These are phyloP conservation scores for Macroteleia sp. DNA, from an alignment of 2,888 invertebrate genomes.

Conservation along the genomic window DNA sequence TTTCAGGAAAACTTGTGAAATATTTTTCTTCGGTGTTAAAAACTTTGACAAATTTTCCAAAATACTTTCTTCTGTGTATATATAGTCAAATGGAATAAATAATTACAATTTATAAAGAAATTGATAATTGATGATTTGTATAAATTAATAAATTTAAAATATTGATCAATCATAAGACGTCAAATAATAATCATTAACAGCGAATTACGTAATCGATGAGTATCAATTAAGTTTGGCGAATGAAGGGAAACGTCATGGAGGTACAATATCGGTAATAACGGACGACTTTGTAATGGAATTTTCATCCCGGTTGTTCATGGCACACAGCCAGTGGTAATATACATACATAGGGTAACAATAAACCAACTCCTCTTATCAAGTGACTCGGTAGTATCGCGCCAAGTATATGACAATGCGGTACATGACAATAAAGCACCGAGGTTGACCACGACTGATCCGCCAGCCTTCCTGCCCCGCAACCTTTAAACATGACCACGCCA, in stretches of 20 bases:
- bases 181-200: conserved; percentile 28
- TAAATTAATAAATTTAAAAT: no score
- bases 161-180: no score
- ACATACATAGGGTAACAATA: conserved; percentile 42
- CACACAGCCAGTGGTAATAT: conserved; percentile 49
- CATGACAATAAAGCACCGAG: conserved; percentile 42
- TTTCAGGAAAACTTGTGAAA: no score
- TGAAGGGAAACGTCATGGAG: conserved; percentile 28
- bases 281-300: conserved; percentile 57
- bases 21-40: no score
- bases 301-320: conserved; percentile 50
- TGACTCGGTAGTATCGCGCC: conserved; percentile 35
- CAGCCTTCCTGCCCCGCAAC: not conserved
- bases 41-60: no score
- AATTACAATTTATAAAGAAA: no score
- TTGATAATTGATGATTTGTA: no score
- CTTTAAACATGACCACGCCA: conserved; percentile 26
- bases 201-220: conserved; percentile 37
- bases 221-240: conserved; percentile 37
- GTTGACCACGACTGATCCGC: conserved; percentile 35
- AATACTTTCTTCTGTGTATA: no score
- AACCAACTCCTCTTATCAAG: conserved; percentile 52
- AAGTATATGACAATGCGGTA: conserved; percentile 52
- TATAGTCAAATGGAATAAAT: no score
- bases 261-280: conserved; percentile 49